Base-by-base conservation (phyloP, 92 coral and sea anemone species). In the Desmophyllum pertusum region DNA sequence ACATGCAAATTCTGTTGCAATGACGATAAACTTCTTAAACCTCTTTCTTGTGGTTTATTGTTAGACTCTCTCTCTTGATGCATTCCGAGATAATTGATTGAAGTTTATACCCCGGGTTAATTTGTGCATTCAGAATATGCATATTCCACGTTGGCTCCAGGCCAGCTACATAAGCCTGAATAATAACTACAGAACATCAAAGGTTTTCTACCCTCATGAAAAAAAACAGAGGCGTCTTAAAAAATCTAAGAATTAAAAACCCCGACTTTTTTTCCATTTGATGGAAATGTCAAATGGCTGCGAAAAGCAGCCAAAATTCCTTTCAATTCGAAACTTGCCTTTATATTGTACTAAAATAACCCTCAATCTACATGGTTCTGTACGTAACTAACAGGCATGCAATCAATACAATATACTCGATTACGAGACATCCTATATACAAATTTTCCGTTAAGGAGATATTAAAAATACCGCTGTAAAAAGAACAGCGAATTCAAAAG, bases 61-160 rank as follows among this genome's bases (percentile, higher is more conserved):
- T 79, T 41, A 45, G 27, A 0, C 21, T 37, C 37, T 6, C 11
- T 43, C 67, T 42, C 39, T 40, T 78, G 73, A 42, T 43, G 83
- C 39, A 27, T 45, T 36, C 36, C 66, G 57, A 48, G 51, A 37
- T 80, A 80, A 68, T 45, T 50, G 64, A 68, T 45, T 50, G 64
- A 68, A 80, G 84, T 80, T 80, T 68, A 38, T 67, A 67, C 63
- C 66, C 27, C 23, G 10, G 53, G 77, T 37, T 68, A 30, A 79
- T 65, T 79, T 66, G 75, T 48, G 29, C 46, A 80, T 80, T 80
- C 84, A 80, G 84, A 80, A 80, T 80, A 68, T 80, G 84, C 84
- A 80, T 80, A 80, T 50, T 80, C 69, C 84, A 50, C 29, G 5
- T 53, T 80, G 84, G 84, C 76, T n/a, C 38, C 66, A 80, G 59